Conservation (phyloP, 2,888 invertebrate species). For the Aradus depressus region DNA sequence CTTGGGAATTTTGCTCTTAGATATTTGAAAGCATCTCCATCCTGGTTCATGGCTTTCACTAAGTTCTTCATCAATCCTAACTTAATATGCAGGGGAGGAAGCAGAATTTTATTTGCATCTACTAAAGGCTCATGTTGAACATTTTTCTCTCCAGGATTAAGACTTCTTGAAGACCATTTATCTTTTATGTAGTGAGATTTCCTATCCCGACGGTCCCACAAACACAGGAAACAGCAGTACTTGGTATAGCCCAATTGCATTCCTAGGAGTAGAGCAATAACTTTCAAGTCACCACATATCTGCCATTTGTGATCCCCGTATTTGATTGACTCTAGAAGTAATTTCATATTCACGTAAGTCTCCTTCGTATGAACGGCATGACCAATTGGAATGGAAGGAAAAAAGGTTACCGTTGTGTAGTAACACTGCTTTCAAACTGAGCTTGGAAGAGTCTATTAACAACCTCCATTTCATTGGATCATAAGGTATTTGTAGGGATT, state of each 20-base stretch:
- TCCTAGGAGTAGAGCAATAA: slow-evolving; percentile 30
- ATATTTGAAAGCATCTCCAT: background rate
- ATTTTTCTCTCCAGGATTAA: slow-evolving; percentile 22
- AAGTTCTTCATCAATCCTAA: background rate
- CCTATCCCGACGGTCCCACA: slow-evolving; percentile 32
- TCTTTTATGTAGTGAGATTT: slow-evolving; percentile 30
- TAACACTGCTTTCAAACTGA: slow-evolving; percentile 31
- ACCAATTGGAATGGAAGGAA: slow-evolving; percentile 32
- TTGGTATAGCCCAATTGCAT: slow-evolving; percentile 32
- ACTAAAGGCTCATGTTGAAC: background rate
- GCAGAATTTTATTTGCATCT: too few relatives aligned
- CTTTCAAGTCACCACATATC: slow-evolving; percentile 30
- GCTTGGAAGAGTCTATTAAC: slow-evolving; percentile 32
- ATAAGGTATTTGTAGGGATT: too few relatives aligned
- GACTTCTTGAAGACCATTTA: slow-evolving; percentile 23
- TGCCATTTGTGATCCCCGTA: slow-evolving; percentile 29
- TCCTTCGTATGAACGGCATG: slow-evolving; percentile 31
- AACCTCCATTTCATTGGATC: slow-evolving; percentile 29
- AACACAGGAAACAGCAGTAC: slow-evolving; percentile 31
- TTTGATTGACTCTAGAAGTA: slow-evolving; percentile 28
- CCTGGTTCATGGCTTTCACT: background rate
- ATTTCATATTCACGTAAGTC: slow-evolving; percentile 23
- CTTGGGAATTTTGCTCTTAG: background rate
- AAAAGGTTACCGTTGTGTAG: slow-evolving; percentile 33
- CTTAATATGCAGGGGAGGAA: too few relatives aligned